These are phyloP conservation scores for Myxocyprinus asiaticus DNA, from an alignment of 2,113 vertebrate species.

Conservation along the genomic window DNA sequence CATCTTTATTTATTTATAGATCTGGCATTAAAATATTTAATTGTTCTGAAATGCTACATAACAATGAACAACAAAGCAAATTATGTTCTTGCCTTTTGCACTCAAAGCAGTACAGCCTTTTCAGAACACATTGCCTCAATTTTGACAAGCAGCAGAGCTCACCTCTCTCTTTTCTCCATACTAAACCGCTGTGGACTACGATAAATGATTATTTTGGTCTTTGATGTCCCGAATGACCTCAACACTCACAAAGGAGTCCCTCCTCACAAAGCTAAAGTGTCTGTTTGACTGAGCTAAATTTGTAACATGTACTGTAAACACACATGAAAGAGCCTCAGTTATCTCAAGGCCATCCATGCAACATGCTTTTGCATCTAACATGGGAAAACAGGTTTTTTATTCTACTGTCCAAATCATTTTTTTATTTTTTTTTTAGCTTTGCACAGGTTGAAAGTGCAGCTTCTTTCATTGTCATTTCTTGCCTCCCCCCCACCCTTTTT, in stretches of 20 bases:
- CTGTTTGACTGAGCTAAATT: constrained; percentile 16
- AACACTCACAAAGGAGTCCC: constrained; percentile 22
- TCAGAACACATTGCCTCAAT: not conserved
- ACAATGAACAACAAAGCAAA: not conserved
- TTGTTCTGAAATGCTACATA: not conserved
- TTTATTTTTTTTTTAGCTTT: not conserved
- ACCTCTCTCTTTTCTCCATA: not conserved
- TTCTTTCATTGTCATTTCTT: constrained; percentile 13
- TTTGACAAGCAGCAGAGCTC: not conserved
- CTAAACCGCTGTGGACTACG: not conserved
- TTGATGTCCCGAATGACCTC: constrained; percentile 49
- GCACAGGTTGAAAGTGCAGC: constrained; percentile 1
- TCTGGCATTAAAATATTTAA: too few relatives aligned
- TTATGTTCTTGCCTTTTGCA: not conserved
- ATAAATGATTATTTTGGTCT: constrained; percentile 52
- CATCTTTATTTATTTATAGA: too few relatives aligned
- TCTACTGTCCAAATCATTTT: too few relatives aligned
- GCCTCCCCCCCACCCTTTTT: not conserved
- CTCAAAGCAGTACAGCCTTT: not conserved
- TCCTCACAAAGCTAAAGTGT: constrained; percentile 8
- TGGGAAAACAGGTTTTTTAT: not conserved
- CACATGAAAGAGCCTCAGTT: constrained; percentile 28
- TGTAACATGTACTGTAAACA: constrained; percentile 34
- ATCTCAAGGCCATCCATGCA: constrained; percentile 38
- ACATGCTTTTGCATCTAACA: constrained; percentile 33